phyloP scores from a whole-genome alignment of 2,888 invertebrate species.

The Apodemia hepburni region DNA sequence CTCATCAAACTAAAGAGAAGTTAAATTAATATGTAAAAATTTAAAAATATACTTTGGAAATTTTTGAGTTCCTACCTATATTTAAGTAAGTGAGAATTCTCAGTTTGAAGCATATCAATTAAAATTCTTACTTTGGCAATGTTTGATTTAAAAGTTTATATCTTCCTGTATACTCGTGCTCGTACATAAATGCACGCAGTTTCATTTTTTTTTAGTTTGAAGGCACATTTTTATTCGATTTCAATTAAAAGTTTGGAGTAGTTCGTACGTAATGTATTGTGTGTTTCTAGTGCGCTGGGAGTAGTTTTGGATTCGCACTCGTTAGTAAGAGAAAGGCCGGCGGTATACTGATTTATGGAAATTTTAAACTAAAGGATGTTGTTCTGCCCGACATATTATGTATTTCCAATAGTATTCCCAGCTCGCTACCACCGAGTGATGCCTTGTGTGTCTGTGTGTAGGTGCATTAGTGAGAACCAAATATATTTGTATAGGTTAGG shows the following conservation, averaged over 20 bases:
- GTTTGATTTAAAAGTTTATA: too few species aligned
- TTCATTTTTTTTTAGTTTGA: background rate
- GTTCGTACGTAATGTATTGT: background rate
- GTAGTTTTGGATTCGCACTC: background rate
- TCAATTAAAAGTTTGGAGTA: slow-evolving; percentile 9
- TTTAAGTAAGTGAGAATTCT: too few species aligned
- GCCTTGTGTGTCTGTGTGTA: slow-evolving; percentile 41
- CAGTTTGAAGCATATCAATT: too few species aligned
- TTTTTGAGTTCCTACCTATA: too few species aligned
- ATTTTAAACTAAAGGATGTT: background rate
- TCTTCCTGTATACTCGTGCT: background rate
- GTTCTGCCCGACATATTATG: background rate
- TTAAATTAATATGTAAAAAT: too few species aligned
- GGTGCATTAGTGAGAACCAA: slow-evolving; percentile 65
- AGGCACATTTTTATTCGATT: too few species aligned
- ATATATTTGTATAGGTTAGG: slow-evolving; percentile 46
- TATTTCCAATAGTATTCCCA: slow-evolving; percentile 25
- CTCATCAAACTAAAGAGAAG: too few species aligned
- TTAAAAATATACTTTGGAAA: too few species aligned
- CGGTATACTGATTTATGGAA: background rate
- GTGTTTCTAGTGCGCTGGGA: background rate
- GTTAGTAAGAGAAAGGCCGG: too few species aligned
- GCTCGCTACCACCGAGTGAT: slow-evolving; percentile 36
- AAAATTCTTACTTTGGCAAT: too few species aligned
- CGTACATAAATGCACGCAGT: background rate